Evolutionary conservation across 1,140 invertebrate species (phyloP), one percentile per base, ranked within the genome.

Genomic region (Galendromus occidentalis): DNA sequence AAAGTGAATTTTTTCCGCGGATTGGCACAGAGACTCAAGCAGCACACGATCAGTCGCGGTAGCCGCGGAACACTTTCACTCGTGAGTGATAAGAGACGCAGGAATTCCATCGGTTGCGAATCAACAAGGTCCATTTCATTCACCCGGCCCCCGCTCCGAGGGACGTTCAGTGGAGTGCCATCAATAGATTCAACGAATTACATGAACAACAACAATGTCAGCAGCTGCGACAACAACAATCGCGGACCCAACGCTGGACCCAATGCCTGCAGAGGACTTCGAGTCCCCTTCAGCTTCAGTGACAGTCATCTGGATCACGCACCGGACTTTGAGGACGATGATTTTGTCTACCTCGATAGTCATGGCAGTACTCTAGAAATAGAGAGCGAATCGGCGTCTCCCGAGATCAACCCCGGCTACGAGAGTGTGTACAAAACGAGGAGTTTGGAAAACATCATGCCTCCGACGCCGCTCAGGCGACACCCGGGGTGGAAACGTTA

Each of bases 401-500:
- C 51, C 22, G 25, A 59, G 4, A 29, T 29, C 22, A 59, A 59
- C 33, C 51, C 51, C 17, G 25, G 14, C 9, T 59, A 59, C 33
- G 51, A 59, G 51, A 59, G 51, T 33, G 51, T 59, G 2, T 59
- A 59, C 22, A 59, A 59, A 59, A 59, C 51, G 2, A 25, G 51
- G 17, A 59, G 51, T 33, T 33, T 59, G 2, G 51, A 59, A 22
- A 59, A 14, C 25, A 59, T 59, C 51, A 33, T 59, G 14, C 25
- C 25, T 2, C 25, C 28, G 18, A 18, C 51, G 33, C 51, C 25
- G 22, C 51, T 14, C 14, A 25, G 20, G 17, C 12, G 14, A 14
- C 7, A 28, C 28, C 25, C 33, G 14, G 51, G 25, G 6, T 33
- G 51, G 22, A 59, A 59, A 25, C 51, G 22, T 2, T 59, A 59